Evolutionary conservation across 2,888 invertebrate genomes (phyloP), one percentile per base, ranked within the genome.

Genomic region (Cylloceria caligata): DNA sequence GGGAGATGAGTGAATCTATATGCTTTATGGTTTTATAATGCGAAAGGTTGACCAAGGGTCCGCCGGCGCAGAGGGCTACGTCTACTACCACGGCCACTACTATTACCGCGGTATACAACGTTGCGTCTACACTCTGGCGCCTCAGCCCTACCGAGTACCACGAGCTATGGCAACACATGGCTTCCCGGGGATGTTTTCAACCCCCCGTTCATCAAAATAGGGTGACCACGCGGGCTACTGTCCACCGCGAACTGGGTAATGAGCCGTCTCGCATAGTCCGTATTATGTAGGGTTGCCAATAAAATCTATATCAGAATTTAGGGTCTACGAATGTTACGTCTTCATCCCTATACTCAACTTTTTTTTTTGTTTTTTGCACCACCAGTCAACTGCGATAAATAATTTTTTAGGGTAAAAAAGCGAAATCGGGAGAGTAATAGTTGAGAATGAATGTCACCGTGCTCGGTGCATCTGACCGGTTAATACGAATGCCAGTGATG

Each of bases 11-110:
- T 82, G 85, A 84, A 84, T 83, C 82, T 84, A 75, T 83, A 84
- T 88, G 87, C 86, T 91, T 91, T 91, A 91, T 91, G 91, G 91
- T 91, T 91, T 91, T 91, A 91, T 91, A 91, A 91, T 91, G 87
- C 87, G 89, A 87, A 88, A 88, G 90, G 88, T 90, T 89, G 89
- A 88, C 88, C 90, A 84, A 85, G 84, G 84, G 85, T 85, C 75
- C 76, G 60, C 27, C 74, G 19, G 57, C 39, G 72, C 78, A 82
- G 83, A 79, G 83, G 83, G 62, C 77, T 84, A 81, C 85, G 78
- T 84, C 87, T 87, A 87, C 88, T 88, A 65, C 73, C 27, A 49
- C 62, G 5, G 45, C 57, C 11, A 27, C 27, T 13, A 73, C 68
- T 60, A 73, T 74, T 73, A 49, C 64, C 39, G 69, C 13, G 13